phyloP scores from a whole-genome alignment of 35 echinoderm and acorn worm genomes.

The Apostichopus parvimensis region DNA sequence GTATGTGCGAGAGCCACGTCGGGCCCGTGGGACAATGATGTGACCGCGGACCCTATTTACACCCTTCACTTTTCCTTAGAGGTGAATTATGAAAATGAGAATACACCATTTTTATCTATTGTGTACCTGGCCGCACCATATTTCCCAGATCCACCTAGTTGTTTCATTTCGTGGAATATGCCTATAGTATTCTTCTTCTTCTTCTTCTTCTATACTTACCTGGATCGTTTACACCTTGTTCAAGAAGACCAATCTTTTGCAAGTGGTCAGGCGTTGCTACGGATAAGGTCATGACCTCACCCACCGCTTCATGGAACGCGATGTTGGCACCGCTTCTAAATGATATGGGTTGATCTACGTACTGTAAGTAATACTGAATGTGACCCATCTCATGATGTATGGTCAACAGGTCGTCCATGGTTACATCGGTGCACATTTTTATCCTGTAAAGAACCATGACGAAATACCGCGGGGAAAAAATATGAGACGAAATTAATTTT shows the following conservation, averaged over 20 bases:
- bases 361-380: conserved; percentile 92
- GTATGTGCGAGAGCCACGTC: too few species aligned
- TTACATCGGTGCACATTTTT: conserved; percentile 91
- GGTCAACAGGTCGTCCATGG: conserved; percentile 75
- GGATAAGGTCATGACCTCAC: conserved; percentile 89
- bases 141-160: too few species aligned
- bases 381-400: conserved; percentile 91
- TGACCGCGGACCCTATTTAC: too few species aligned
- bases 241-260: conserved; percentile 71
- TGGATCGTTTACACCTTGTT: not conserved
- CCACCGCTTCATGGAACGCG: conserved; percentile 94
- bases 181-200: too few species aligned
- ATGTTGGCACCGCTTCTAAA: conserved; percentile 83
- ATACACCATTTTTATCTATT: too few species aligned
- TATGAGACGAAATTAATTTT: too few species aligned
- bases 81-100: too few species aligned
- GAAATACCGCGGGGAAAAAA: too few species aligned
- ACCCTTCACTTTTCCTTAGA: too few species aligned
- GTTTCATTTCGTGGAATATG: too few species aligned
- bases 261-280: conserved; percentile 82
- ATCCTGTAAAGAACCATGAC: conserved; percentile 52
- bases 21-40: too few species aligned
- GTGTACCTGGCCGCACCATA: too few species aligned
- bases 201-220: not conserved
- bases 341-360: conserved; percentile 69